Conservation (phyloP, 2,113 vertebrate species). For the Paradisaea rubra region DNA sequence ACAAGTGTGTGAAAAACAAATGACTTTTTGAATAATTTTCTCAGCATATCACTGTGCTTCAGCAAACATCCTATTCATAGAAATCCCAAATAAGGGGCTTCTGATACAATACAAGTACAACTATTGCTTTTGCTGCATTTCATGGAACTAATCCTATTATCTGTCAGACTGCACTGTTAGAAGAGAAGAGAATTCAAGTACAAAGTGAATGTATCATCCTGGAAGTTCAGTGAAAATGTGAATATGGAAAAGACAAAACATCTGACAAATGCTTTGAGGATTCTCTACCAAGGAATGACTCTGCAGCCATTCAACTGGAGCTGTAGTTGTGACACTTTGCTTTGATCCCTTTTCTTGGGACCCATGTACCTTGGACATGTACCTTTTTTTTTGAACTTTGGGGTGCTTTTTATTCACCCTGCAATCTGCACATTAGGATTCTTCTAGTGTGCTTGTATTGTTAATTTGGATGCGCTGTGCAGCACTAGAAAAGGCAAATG, state of each 20-base stretch:
- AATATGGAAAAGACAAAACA: background rate
- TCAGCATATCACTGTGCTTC: background rate
- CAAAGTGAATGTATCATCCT: background rate
- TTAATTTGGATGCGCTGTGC: background rate
- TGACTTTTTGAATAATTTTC: background rate
- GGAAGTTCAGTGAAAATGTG: background rate
- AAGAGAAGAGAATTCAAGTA: background rate
- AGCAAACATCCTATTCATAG: background rate
- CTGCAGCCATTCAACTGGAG: background rate
- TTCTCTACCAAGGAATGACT: background rate
- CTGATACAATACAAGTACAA: background rate
- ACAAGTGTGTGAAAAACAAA: background rate
- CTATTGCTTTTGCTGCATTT: background rate
- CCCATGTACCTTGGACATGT: fast-evolving
- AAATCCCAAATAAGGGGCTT: background rate
- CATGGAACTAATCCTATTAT: background rate
- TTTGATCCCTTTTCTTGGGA: background rate
- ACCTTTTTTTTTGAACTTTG: background rate
- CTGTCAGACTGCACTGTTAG: background rate
- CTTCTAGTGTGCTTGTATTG: background rate
- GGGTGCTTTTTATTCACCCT: background rate
- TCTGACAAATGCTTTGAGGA: background rate
- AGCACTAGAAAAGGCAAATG: background rate
- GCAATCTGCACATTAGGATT: background rate
- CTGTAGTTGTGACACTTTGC: background rate